These are phyloP conservation scores for Chlorops oryzae DNA, from an alignment of 1,140 invertebrate species.

Conservation along the genomic window DNA sequence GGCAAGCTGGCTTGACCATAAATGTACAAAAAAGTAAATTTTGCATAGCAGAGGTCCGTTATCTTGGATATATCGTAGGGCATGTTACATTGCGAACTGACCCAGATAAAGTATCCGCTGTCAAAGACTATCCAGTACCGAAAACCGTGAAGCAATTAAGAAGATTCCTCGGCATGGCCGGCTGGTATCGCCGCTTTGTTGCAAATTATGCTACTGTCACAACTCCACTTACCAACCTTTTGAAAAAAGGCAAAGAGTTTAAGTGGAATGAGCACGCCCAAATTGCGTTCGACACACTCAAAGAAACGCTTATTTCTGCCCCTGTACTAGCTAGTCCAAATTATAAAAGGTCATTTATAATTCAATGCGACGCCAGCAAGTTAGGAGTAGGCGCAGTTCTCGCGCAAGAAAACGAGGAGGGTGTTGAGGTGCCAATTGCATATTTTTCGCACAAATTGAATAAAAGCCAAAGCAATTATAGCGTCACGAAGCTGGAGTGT, in stretches of 20 bases:
- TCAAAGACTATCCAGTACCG: not conserved
- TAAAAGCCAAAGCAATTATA: constrained; percentile 10
- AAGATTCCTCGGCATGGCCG: constrained; percentile 2
- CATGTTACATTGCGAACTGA: constrained; percentile 35
- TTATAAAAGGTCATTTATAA: constrained; percentile 15
- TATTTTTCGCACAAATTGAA: constrained; percentile 9
- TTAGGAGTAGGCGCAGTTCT: constrained; percentile 2
- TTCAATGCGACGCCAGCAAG: constrained; percentile 14
- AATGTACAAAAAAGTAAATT: constrained; percentile 33
- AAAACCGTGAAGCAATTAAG: not conserved
- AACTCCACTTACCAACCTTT: not conserved
- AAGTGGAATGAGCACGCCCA: not conserved
- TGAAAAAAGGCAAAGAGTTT: not conserved
- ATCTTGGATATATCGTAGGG: constrained; percentile 11
- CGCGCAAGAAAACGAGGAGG: constrained; percentile 2
- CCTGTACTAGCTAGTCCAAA: constrained; percentile 16
- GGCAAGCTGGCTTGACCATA: constrained; percentile 10
- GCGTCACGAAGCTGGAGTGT: constrained; percentile 8
- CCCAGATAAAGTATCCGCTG: constrained; percentile 9
- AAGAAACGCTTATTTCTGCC: constrained; percentile 5
- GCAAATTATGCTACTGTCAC: constrained; percentile 4
- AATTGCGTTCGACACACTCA: not conserved
- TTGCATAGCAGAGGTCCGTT: constrained; percentile 32
- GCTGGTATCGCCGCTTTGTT: not conserved
- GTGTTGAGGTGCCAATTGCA: constrained; percentile 8